Percentiles rank a stretch among this genome's conserved stretches.
These are phyloP conservation scores for Hedya salicella DNA, from an alignment of 2,888 invertebrate species.

Conservation along the genomic window DNA sequence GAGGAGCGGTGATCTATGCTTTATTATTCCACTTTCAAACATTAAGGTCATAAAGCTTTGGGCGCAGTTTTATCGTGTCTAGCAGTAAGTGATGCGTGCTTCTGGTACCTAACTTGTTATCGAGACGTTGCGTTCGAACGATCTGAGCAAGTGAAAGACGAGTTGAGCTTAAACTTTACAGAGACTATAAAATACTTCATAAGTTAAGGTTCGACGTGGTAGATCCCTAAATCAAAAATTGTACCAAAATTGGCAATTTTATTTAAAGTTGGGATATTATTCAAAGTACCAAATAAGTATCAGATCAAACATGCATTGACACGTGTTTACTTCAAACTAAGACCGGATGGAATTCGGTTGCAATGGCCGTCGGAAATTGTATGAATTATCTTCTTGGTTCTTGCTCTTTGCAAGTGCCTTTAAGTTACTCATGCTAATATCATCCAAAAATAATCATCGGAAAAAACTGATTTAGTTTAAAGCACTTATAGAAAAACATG, in stretches of 20 bases:
- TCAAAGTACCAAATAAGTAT: constrained; percentile 11
- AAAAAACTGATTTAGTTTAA: no score
- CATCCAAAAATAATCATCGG: neutral
- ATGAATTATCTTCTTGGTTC: constrained; percentile 2
- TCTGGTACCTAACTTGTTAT: no score
- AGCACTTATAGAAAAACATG: no score
- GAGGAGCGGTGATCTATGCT: constrained; percentile 15
- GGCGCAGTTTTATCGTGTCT: no score
- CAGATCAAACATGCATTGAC: neutral
- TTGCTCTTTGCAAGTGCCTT: neutral
- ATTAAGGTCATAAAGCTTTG: constrained; percentile 4
- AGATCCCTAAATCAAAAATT: no score
- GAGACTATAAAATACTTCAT: no score
- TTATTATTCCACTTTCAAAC: neutral
- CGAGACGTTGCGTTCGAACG: no score
- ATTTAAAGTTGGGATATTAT: neutral
- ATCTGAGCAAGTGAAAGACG: no score
- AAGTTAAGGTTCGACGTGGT: no score
- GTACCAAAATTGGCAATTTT: neutral
- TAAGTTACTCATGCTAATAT: neutral
- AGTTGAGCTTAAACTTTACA: no score
- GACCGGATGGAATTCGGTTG: constrained; percentile 22
- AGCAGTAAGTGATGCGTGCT: no score
- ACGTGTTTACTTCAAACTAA: neutral
- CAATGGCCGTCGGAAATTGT: constrained; percentile 15